Conservation (phyloP, 2,888 invertebrate genomes). For the Morpho deidamia region DNA sequence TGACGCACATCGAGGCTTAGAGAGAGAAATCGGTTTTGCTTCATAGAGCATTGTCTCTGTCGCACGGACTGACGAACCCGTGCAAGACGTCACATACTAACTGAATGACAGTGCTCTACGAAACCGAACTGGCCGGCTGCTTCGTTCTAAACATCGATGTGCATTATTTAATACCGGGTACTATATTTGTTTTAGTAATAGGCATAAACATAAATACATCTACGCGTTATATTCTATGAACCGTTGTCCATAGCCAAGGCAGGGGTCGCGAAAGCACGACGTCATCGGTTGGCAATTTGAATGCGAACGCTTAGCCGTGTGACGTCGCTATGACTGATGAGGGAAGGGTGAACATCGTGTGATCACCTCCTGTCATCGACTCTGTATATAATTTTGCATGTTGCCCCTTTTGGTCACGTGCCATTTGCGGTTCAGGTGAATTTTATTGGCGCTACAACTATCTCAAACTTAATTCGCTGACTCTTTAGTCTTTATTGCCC, state of each 20-base stretch:
- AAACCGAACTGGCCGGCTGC: too few relatives aligned
- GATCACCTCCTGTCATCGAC: slow-evolving; percentile 63
- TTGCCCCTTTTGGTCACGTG: slow-evolving; percentile 46
- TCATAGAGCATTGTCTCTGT: too few relatives aligned
- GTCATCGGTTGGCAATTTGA: slow-evolving; percentile 77
- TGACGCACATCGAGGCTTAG: too few relatives aligned
- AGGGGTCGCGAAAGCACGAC: slow-evolving; percentile 72
- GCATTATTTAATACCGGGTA: too few relatives aligned
- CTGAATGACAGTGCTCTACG: too few relatives aligned
- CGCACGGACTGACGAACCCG: too few relatives aligned
- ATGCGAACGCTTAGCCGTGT: slow-evolving; percentile 74
- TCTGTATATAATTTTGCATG: slow-evolving; percentile 64
- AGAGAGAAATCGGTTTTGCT: too few relatives aligned
- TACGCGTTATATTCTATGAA: slow-evolving; percentile 32
- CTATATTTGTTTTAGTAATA: neutral
- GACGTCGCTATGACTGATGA: slow-evolving; percentile 74
- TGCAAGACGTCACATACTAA: too few relatives aligned
- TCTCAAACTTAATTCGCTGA: too few relatives aligned
- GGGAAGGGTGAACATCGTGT: slow-evolving; percentile 71
- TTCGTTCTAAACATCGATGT: too few relatives aligned
- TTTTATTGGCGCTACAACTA: neutral
- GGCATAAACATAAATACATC: slow-evolving; percentile 1
- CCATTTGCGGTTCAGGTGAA: slow-evolving; percentile 42
- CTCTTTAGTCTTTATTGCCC: too few relatives aligned
- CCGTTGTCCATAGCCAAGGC: slow-evolving; percentile 53